A percentile compares a stretch with the other conserved stretches of the same genome.
phyloP scores from a whole-genome alignment of 2,888 invertebrate genomes.

The Sinelater perroti region DNA sequence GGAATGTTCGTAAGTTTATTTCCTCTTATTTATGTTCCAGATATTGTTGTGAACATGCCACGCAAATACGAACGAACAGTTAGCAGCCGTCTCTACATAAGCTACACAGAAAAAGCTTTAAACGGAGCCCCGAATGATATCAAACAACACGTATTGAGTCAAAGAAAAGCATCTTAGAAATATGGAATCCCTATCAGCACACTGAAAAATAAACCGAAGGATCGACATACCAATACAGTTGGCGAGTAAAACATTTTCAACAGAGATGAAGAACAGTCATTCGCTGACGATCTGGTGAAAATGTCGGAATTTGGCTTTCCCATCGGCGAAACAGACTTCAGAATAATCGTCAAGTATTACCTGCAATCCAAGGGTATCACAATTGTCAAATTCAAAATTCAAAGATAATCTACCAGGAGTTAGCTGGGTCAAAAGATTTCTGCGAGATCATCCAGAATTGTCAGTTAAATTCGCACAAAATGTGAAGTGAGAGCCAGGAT shows the following conservation, averaged over 20 bases:
- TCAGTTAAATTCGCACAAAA: constrained; percentile 31
- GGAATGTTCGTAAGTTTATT: too few relatives aligned
- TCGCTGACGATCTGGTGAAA: not conserved
- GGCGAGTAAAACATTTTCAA: too few relatives aligned
- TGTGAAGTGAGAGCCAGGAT: constrained; percentile 34
- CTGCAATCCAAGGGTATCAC: not conserved
- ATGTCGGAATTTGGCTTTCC: not conserved
- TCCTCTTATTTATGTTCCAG: not conserved
- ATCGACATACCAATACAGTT: not conserved
- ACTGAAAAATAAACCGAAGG: constrained; percentile 3
- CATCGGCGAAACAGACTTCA: too few relatives aligned
- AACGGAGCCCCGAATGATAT: not conserved
- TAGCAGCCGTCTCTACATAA: constrained; percentile 4
- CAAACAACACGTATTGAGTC: too few relatives aligned
- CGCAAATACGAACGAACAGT: too few relatives aligned
- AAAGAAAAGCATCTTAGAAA: constrained; percentile 7
- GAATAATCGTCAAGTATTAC: constrained; percentile 11
- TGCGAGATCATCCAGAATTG: constrained; percentile 24
- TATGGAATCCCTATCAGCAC: constrained; percentile 3
- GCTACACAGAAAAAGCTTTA: constrained; percentile 1
- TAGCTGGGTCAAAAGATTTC: constrained; percentile 21
- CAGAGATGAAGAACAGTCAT: not conserved
- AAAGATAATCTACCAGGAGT: constrained; percentile 27
- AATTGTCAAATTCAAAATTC: constrained; percentile 21
- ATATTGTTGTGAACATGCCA: constrained; percentile 5